phyloP scores from a whole-genome alignment of 2,888 invertebrate species.

The Agriopis leucophaearia region DNA sequence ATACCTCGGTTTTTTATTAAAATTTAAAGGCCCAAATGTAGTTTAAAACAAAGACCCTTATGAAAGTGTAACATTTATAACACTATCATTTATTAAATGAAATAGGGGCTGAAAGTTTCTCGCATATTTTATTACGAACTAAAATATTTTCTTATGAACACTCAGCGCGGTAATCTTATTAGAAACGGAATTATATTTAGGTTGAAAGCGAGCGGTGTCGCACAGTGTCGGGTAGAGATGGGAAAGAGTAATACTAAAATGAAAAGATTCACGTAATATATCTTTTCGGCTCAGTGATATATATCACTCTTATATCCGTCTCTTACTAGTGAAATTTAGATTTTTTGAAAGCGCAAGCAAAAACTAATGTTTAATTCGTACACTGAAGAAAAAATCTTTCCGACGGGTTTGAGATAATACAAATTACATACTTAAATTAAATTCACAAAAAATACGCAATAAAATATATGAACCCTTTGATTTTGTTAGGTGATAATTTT shows the following conservation, averaged over 20 bases:
- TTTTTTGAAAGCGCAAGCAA: too few relatives aligned
- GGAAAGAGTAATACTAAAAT: background rate
- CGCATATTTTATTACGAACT: constrained; percentile 61
- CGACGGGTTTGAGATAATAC: too few relatives aligned
- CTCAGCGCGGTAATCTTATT: constrained; percentile 75
- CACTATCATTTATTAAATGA: constrained; percentile 32
- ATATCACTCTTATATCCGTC: too few relatives aligned
- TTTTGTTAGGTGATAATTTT: too few relatives aligned
- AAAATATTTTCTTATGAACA: constrained; percentile 77
- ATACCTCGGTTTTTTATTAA: background rate
- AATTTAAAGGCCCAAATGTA: background rate
- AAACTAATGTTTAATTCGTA: too few relatives aligned
- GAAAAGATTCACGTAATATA: background rate
- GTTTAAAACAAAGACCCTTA: background rate
- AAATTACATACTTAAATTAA: too few relatives aligned
- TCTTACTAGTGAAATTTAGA: too few relatives aligned
- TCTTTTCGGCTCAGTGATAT: too few relatives aligned
- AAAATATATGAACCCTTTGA: too few relatives aligned
- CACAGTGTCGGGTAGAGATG: constrained; percentile 54
- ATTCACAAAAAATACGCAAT: too few relatives aligned
- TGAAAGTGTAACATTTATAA: constrained; percentile 19
- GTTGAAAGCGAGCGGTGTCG: constrained; percentile 60
- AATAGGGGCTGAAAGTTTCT: constrained; percentile 49
- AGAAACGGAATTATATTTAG: constrained; percentile 79
- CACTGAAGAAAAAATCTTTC: too few relatives aligned